Evolutionary conservation across 2,113 vertebrate species (phyloP), one percentile per base, ranked within the genome.

Genomic region (Perca schrenkii): DNA sequence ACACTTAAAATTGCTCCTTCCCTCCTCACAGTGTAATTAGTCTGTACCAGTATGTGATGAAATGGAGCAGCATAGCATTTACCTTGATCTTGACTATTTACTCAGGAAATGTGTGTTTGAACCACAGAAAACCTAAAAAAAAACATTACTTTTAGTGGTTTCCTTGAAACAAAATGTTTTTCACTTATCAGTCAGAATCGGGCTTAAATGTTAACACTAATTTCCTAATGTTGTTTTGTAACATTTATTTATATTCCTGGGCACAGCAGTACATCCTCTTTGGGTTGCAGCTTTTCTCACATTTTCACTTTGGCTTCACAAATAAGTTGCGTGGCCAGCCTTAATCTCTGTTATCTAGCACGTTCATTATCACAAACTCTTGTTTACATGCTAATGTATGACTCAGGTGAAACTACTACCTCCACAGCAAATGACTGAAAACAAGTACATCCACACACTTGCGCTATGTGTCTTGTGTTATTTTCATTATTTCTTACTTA

Each of bases 341-440:
- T 8, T 65, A 54, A 76, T 77, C 56, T 19, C 6, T 46, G 25
- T 57, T 66, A 70, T 83, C 79, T 74, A 17, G 66, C 71, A 7
- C 15, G 8, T 34, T 82, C 36, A 88, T 85, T 56, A 77, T 84
- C 70, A 70, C 70, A 62, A 52, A 22, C 73, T 58, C 19, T 49
- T 76, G 40, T 68, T 75, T 49, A 74, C 78, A 83, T 69, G 80
- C 50, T 83, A 81, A 86, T 88, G 70, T 25, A n/a, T 34, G 46
- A 19, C 76, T 83, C 75, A 1, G 15, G 62, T 73, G 74, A 90
- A 85, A 83, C 75, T 28, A 10, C 71, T 25, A 8, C 58, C 77
- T 70, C 73, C 36, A 74, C 54, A 83, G 49, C 53, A 75, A 75
- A 77, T n/a, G 6, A 68, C 74, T 54, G 28, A 36, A 19, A 76